Conservation (phyloP, 2,113 vertebrate species). For the pig (Sus scrofa) region DNA sequence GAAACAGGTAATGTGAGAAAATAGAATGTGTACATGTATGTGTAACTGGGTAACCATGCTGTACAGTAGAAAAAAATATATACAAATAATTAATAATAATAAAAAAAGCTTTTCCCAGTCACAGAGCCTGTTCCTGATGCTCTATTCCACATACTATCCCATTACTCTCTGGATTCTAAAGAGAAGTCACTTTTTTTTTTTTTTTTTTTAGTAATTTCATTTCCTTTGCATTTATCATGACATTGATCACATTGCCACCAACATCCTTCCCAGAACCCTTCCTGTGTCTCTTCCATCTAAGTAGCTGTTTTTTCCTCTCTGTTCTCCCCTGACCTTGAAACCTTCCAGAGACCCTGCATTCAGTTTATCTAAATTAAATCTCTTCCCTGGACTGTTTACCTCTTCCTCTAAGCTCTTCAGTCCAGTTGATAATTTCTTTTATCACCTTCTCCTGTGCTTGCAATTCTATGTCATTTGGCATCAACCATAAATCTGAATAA, state of each 20-base stretch:
- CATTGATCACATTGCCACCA: neutral
- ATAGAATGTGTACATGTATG: too few species aligned
- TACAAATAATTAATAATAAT: too few species aligned
- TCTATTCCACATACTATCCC: neutral
- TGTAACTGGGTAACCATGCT: too few species aligned
- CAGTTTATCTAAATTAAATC: conserved; percentile 73
- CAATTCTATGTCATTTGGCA: conserved; percentile 2
- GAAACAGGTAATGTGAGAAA: too few species aligned
- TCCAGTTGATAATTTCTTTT: conserved; percentile 17
- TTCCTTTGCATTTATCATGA: conserved; percentile 9
- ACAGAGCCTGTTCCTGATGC: neutral
- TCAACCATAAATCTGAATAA: conserved; percentile 32
- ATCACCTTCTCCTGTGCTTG: neutral
- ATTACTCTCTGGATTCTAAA: neutral
- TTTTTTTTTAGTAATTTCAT: neutral
- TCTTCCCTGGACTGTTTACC: conserved; percentile 48
- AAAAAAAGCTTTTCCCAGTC: neutral
- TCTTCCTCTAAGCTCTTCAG: neutral
- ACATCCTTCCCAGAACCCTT: neutral
- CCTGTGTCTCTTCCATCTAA: neutral
- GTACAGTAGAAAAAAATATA: too few species aligned
- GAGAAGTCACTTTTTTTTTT: neutral
- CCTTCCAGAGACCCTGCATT: neutral
- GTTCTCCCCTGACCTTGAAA: neutral
- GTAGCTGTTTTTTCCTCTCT: neutral